These are phyloP conservation scores for Bos taurus DNA, from an alignment of 2,113 vertebrate genomes.

Conservation along the genomic window ARS-UCD2.0 NC_037338.1:575001-575500, in stretches of 20 bases:
- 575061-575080: neutral
- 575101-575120: neutral
- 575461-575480: neutral
- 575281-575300: conserved; percentile 23
- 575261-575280: neutral
- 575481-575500: neutral
- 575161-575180: neutral
- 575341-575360: neutral
- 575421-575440: neutral
- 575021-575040: conserved; percentile 17
- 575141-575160: neutral
- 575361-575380: neutral
- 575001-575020: neutral
- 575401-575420: neutral
- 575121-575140: neutral
- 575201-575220: neutral
- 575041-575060: neutral
- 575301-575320: neutral
- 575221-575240: neutral
- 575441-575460: neutral
- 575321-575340: neutral
- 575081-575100: neutral
- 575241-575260: neutral
- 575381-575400: neutral
- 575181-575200: neutral